A percentile compares a stretch with the other conserved stretches of the same genome.
Evolutionary conservation across 2,113 vertebrate genomes (phyloP).

Genomic region (Sinocyclocheilus grahami): DNA sequence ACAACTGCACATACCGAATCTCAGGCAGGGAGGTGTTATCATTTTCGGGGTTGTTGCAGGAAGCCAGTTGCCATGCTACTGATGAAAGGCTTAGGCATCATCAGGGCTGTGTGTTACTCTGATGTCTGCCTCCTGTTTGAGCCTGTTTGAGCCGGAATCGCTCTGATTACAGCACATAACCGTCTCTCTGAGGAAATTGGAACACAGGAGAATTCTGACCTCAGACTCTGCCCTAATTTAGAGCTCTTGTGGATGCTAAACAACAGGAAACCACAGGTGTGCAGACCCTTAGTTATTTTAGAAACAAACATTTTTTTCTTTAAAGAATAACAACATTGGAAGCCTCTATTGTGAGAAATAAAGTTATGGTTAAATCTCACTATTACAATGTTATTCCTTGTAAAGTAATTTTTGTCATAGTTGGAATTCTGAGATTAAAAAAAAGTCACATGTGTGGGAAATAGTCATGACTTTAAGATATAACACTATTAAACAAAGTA

Average conservation of each 20-base stretch:
- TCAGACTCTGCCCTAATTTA: constrained; percentile 25
- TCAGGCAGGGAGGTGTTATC: constrained; percentile 26
- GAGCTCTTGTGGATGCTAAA: constrained; percentile 20
- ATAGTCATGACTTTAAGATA: neutral
- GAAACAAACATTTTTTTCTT: neutral
- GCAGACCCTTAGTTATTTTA: neutral
- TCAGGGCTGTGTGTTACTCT: constrained; percentile 37
- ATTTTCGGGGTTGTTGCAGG: constrained; percentile 29
- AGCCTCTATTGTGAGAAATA: neutral
- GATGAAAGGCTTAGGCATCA: constrained; percentile 47
- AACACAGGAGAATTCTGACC: constrained; percentile 10
- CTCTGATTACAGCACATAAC: constrained; percentile 45
- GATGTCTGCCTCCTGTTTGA: constrained; percentile 37
- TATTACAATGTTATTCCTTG: neutral
- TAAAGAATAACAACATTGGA: neutral
- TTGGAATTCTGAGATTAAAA: neutral
- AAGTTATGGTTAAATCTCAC: neutral
- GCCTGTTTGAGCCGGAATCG: constrained; percentile 39
- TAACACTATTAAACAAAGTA: neutral
- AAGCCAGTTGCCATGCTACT: constrained; percentile 39
- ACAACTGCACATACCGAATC: neutral
- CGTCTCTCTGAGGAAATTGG: constrained; percentile 38
- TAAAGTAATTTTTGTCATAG: neutral
- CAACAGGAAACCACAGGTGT: constrained; percentile 16
- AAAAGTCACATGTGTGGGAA: neutral